Evolutionary conservation across 2,888 invertebrate species (phyloP), one percentile per base, ranked within the genome.

Genomic region (Mylabris sibirica): DNA sequence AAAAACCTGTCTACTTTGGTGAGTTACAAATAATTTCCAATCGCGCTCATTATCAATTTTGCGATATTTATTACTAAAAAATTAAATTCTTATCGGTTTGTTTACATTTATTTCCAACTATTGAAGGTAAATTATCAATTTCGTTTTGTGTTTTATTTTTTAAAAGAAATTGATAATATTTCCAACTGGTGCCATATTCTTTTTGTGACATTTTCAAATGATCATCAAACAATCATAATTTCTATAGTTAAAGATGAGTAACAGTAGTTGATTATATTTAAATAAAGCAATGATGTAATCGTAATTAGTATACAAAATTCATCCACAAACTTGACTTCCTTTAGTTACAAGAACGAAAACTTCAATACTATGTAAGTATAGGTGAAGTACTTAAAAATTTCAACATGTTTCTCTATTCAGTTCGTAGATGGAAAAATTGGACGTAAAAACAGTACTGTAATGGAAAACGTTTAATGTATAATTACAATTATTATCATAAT

Each of bases 1-100:
- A 87, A 26, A 89, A 89, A 82, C 88, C 88, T 34, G 89, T 89
- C 62, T 89, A 89, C 80, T 89, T 89, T 79, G 89, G 89, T 88
- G 79, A 84, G 88, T 84, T 64, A 59, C 38, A 61, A 14, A 20
- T 24, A 26, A 24, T 34, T n/a, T 49, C 17, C 60, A 1, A 9
- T 11, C 60, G 22, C 11, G 11, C 11, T 38, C 5, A 1, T 44
- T 44, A 44, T 44, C 44, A 17, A 17, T 44, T 38, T 44, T 0
- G 0, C 11, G 35, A 30, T 26, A 38, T 22, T 24, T n/a, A n/a
- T n/a, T n/a, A n/a, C n/a, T n/a, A n/a, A n/a, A 65, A n/a, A 35
- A 38, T 38, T 8, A 17, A 62, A 38, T 6, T 11, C 0, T 6
- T 2, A n/a, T 14, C 5, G 12, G n/a, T 61, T 11, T 26, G 34